phyloP scores from a whole-genome alignment of 2,113 vertebrate species.

The Trematocara nigrifrons region DNA sequence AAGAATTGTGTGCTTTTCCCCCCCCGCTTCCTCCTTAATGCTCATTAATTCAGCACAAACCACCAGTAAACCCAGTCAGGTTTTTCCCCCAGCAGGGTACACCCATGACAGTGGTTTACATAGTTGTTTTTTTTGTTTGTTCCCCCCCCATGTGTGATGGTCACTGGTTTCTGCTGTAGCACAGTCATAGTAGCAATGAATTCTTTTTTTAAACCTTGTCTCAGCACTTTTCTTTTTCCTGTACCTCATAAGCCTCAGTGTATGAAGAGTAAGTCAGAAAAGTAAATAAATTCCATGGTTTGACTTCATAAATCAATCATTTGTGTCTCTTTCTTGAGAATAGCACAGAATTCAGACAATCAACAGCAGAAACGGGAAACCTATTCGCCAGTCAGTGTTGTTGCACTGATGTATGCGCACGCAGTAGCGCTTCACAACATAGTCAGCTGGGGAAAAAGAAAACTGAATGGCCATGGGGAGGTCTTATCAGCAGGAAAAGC shows the following conservation, averaged over 20 bases:
- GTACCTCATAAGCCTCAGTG: slow-evolving; percentile 74
- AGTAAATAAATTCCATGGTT: slow-evolving; percentile 68
- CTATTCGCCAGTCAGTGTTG: not conserved
- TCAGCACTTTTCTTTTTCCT: slow-evolving; percentile 75
- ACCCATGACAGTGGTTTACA: slow-evolving; percentile 6
- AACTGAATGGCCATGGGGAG: not conserved
- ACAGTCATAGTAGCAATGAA: slow-evolving; percentile 43
- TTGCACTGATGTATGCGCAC: not conserved
- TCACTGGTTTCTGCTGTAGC: slow-evolving; percentile 36
- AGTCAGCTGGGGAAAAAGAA: not conserved
- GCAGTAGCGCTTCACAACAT: not conserved
- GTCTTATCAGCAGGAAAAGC: not conserved
- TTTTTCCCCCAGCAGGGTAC: not conserved
- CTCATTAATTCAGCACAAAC: slow-evolving; percentile 39
- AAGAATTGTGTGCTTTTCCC: not conserved
- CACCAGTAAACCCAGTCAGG: slow-evolving; percentile 12
- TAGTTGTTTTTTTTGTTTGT: not conserved
- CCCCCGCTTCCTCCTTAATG: not conserved
- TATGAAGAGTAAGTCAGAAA: slow-evolving; percentile 58
- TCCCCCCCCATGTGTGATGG: not conserved
- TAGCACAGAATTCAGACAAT: not conserved
- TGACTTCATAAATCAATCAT: slow-evolving; percentile 18
- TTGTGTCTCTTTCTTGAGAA: not conserved
- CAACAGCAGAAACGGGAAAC: not conserved
- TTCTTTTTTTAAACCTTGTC: slow-evolving; percentile 50